Evolutionary conservation across 2,888 invertebrate genomes (phyloP), one percentile per base, ranked within the genome.

Genomic region (Nemotelus pantherinus): DNA sequence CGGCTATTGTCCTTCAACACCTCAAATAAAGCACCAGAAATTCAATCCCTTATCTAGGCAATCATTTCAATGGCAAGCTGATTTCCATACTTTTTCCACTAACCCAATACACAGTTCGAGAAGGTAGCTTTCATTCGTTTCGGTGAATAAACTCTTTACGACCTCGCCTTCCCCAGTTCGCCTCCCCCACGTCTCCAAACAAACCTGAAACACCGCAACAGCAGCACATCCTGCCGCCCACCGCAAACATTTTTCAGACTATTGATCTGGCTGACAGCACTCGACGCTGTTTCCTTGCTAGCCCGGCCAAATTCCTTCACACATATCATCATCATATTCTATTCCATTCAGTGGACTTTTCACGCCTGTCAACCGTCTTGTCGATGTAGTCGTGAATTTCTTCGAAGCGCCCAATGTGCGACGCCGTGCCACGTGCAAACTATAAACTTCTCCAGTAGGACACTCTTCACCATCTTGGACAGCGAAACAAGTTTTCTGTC

Each of bases 401-500:
- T 60, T 60, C 41, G 60, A 7, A 43, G n/a, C 39, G 60, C 39
- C 41, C 60, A 60, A 60, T 39, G 60, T 3, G 39, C 7, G 39
- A 47, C 4, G 41, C 67, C 50, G 48, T 48, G 67, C 39, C 67
- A 68, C 67, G 67, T 68, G 67, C 67, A 68, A 48, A 50, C 50
- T 68, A 50, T 68, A 68, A 68, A 48, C n/a, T 68, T 60, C 60
- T 4, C 25, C 60, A 43, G 41, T 60, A 39, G 60, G 60, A 25
- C 60, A 60, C 41, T 60, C 60, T 41, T 60, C 60, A 60, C 41
- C 60, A 7, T 39, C 25, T 25, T 25, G 25, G 25, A 25, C 25
- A 25, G 25, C 60, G 39, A 39, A 41, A 60, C 60, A 25, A 41
- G 25, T 50, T 9, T 50, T 50, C 50, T 3, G 41, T 4, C 25